Conservation (phyloP, 2,113 vertebrate species). For the Callipepla squamata region DNA sequence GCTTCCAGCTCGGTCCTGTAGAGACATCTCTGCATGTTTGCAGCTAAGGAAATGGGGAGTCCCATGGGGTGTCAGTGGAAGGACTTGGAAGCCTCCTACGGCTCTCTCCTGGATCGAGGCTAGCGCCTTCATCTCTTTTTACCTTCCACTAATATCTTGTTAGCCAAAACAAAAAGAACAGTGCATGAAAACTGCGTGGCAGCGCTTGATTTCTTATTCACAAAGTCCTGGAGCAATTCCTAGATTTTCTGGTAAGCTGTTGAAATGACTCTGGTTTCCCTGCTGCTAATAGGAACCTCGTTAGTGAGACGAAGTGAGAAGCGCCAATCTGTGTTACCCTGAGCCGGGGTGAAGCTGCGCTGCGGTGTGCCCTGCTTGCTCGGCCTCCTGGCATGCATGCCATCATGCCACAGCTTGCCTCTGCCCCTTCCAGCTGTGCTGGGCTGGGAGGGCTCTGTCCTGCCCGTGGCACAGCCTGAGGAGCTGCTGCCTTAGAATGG, state of each 20-base stretch:
- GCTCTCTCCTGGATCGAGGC: background rate
- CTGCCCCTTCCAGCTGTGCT: background rate
- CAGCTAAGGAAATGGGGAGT: constrained; percentile 4
- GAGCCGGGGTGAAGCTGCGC: background rate
- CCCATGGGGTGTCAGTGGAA: constrained; percentile 17
- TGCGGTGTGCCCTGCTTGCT: background rate
- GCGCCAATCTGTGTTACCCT: background rate
- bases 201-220: background rate
- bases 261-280: background rate
- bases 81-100: constrained; percentile 16
- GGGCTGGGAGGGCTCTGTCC: background rate
- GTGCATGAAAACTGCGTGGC: background rate
- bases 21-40: background rate
- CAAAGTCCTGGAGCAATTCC: constrained; percentile 12
- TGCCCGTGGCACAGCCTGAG: background rate
- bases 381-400: fast-evolving
- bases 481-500: background rate
- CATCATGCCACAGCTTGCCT: background rate
- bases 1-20: background rate
- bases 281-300: background rate
- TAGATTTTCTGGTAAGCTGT: background rate
- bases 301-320: constrained; percentile 1
- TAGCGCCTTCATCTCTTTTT: background rate
- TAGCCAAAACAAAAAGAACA: background rate
- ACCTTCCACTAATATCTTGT: background rate